Conservation (phyloP, 1,140 invertebrate genomes). For the Akabosia matsudoensis region DNA sequence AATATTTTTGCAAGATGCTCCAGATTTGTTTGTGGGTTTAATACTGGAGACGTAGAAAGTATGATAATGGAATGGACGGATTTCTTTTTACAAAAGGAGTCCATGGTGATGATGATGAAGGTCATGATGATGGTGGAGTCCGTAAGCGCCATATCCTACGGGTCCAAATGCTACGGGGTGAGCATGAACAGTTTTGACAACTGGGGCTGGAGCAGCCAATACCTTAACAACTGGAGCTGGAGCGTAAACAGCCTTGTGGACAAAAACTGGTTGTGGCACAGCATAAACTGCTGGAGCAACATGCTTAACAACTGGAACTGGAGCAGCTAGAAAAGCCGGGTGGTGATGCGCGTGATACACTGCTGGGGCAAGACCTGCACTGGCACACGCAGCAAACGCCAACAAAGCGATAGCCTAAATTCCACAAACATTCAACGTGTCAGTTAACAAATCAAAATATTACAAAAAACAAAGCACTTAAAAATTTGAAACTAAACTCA, state of each 20-base stretch:
- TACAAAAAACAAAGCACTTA: background rate
- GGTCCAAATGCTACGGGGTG: background rate
- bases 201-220: background rate
- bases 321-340: background rate
- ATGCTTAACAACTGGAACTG: background rate
- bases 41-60: too few relatives aligned
- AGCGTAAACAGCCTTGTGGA: constrained; percentile 5
- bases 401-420: constrained; percentile 26
- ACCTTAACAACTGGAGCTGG: constrained; percentile 7
- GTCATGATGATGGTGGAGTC: background rate
- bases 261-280: constrained; percentile 22
- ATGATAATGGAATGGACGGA: too few relatives aligned
- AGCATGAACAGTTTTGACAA: background rate
- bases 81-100: background rate
- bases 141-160: background rate
- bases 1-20: too few relatives aligned
- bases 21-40: too few relatives aligned
- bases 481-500: background rate
- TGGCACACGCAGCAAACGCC: constrained; percentile 27
- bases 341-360: background rate
- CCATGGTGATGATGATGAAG: background rate
- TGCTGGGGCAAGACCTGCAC: constrained; percentile 18
- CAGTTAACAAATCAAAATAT: background rate
- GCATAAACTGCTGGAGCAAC: background rate
- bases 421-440: background rate